Conservation (phyloP, 2,113 vertebrate species). For the Gallinago jamesoni region DNA sequence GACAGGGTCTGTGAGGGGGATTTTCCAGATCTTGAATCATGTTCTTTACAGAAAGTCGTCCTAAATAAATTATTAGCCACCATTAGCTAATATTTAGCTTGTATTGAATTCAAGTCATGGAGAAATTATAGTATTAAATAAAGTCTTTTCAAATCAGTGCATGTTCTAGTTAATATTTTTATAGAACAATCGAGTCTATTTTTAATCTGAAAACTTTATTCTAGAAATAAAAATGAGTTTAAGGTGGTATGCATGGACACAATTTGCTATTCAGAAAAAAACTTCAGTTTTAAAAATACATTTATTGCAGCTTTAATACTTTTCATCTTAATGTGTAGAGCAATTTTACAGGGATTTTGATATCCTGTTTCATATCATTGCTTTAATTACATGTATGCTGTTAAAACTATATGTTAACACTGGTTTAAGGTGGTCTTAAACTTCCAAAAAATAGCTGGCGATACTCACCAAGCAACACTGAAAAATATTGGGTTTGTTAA, state of each 20-base stretch:
- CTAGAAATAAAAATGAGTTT: not conserved
- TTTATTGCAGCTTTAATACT: not conserved
- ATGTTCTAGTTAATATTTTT: not conserved
- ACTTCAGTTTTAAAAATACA: not conserved
- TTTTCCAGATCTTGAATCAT: constrained; percentile 90
- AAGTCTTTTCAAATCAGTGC: not conserved
- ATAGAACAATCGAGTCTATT: not conserved
- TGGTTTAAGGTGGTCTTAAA: not conserved
- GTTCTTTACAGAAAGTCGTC: constrained; percentile 90
- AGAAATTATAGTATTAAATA: constrained; percentile 3
- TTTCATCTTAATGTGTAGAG: not conserved
- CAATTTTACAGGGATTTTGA: not conserved
- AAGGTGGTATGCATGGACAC: not conserved
- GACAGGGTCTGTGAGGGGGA: constrained; percentile 89
- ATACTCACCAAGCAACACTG: not conserved
- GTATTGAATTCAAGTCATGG: not conserved
- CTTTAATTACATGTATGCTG: not conserved
- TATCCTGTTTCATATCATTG: not conserved
- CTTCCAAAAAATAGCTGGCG: not conserved
- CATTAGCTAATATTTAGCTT: constrained; percentile 60
- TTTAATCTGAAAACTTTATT: not conserved
- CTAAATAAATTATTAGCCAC: constrained; percentile 80
- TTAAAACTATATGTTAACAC: not conserved
- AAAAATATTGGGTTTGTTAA: not conserved
- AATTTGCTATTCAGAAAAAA: not conserved